These are phyloP conservation scores for Cyprinodon variegatus DNA, from an alignment of 2,113 vertebrate genomes.

Conservation along the genomic window DNA sequence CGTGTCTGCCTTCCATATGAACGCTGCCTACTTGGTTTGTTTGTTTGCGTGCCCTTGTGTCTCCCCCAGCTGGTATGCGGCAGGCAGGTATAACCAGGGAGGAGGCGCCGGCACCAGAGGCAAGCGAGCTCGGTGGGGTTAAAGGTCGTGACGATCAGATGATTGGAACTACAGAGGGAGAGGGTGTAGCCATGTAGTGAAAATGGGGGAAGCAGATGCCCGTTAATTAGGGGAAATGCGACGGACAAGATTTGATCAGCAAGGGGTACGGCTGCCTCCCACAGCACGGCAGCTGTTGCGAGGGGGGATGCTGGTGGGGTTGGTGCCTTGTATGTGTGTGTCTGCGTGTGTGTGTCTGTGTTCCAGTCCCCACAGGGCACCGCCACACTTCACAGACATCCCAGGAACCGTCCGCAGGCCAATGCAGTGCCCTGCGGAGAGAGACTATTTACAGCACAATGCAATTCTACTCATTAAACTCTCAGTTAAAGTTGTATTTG, in stretches of 20 bases:
- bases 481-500: slow-evolving; percentile 68
- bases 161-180: slow-evolving; percentile 71
- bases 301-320: slow-evolving; percentile 74
- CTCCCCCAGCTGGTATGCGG: slow-evolving; percentile 47
- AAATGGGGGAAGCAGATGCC: slow-evolving; percentile 98
- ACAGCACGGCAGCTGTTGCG: slow-evolving; percentile 96
- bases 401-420: slow-evolving; percentile 77
- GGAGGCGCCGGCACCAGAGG: slow-evolving; percentile 20
- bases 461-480: slow-evolving; percentile 76
- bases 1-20: slow-evolving; percentile 45
- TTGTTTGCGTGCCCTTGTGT: slow-evolving; percentile 53
- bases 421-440: slow-evolving; percentile 70
- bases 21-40: slow-evolving; percentile 42
- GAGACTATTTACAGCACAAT: slow-evolving; percentile 77
- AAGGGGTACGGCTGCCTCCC: slow-evolving; percentile 87
- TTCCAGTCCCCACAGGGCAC: slow-evolving; percentile 76
- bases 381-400: slow-evolving; percentile 73
- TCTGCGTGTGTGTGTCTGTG: slow-evolving; percentile 10
- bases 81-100: slow-evolving; percentile 33
- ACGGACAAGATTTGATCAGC: slow-evolving; percentile 98
- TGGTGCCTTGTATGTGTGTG: slow-evolving; percentile 21
- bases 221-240: slow-evolving; percentile 99
- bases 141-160: slow-evolving; percentile 76
- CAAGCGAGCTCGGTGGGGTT: slow-evolving; percentile 57
- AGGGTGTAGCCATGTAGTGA: slow-evolving; percentile 74